phyloP scores from a whole-genome alignment of 2,797 vertebrate species.

The Telmatherina bonti region DNA sequence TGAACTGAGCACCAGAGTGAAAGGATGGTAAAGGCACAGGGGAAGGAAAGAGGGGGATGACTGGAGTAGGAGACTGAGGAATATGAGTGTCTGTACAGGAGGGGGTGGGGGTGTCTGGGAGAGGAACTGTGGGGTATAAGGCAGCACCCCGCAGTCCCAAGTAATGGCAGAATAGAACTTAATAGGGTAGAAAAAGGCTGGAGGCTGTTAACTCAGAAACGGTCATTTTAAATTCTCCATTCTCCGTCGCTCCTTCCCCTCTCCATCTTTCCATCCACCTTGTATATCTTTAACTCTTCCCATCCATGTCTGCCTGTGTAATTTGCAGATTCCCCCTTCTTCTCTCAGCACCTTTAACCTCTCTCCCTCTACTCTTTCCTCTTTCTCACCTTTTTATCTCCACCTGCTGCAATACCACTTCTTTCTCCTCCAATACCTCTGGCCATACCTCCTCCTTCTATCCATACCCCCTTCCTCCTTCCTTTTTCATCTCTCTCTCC shows the following conservation, averaged over 20 bases:
- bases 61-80: conserved; percentile 38
- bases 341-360: conserved; percentile 43
- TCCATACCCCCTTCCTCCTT: not conserved
- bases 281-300: conserved; percentile 63
- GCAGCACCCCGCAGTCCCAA: conserved; percentile 80
- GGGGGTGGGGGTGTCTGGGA: conserved; percentile 31
- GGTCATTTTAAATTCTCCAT: conserved; percentile 84
- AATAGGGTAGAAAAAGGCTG: conserved; percentile 88
- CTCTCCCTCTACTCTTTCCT: conserved; percentile 16
- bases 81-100: conserved; percentile 30
- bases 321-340: conserved; percentile 62
- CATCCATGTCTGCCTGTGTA: conserved; percentile 63
- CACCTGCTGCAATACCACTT: conserved; percentile 19
- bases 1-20: conserved; percentile 37
- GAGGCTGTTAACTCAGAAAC: conserved; percentile 87
- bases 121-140: conserved; percentile 67
- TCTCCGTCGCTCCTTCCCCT: conserved; percentile 60
- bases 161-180: conserved; percentile 87
- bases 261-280: conserved; percentile 55
- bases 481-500: conserved; percentile 1
- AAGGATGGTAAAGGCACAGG: not conserved
- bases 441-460: conserved; percentile 37
- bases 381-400: conserved; percentile 25
- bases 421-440: conserved; percentile 22
- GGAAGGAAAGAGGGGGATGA: conserved; percentile 12